These are phyloP conservation scores for Sceloporus undulatus DNA, from an alignment of 2,113 vertebrate species.

Conservation along the genomic window DNA sequence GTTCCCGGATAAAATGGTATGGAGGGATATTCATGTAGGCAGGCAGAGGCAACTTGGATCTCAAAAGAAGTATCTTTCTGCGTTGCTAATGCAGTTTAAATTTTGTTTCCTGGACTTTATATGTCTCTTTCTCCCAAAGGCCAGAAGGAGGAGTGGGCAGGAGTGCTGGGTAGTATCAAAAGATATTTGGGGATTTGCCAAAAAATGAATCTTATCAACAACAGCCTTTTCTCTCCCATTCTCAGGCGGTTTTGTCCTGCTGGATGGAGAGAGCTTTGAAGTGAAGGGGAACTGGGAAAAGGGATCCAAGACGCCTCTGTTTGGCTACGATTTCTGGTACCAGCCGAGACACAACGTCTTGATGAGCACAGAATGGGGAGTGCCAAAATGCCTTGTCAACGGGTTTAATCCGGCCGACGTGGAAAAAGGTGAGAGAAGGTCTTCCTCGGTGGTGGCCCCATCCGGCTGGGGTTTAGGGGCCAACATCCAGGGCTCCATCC, in stretches of 20 bases:
- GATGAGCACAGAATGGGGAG: slow-evolving; percentile 92
- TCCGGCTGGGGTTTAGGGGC: not conserved
- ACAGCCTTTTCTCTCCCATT: not conserved
- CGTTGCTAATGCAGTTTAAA: no score
- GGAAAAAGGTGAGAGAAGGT: slow-evolving; percentile 77
- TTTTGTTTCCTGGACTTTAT: no score
- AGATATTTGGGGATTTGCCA: not conserved
- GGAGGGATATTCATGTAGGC: no score
- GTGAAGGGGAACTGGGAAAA: slow-evolving; percentile 91
- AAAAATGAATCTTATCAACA: no score
- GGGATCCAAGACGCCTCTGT: slow-evolving; percentile 72
- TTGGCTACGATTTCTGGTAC: slow-evolving; percentile 97
- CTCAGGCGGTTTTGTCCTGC: slow-evolving; percentile 87
- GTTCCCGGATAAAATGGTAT: no score
- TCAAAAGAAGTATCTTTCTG: no score
- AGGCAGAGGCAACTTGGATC: no score
- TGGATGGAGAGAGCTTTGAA: slow-evolving; percentile 93
- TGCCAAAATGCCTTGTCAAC: slow-evolving; percentile 78
- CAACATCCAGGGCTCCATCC: not conserved
- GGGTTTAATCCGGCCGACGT: slow-evolving; percentile 87
- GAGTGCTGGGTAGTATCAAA: no score
- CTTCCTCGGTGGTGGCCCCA: accelerated
- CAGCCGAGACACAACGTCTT: slow-evolving; percentile 94
- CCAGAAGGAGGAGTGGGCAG: no score
- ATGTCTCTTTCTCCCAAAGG: no score